phyloP scores from a whole-genome alignment of 2,797 vertebrate species.

The Amniataba percoides region DNA sequence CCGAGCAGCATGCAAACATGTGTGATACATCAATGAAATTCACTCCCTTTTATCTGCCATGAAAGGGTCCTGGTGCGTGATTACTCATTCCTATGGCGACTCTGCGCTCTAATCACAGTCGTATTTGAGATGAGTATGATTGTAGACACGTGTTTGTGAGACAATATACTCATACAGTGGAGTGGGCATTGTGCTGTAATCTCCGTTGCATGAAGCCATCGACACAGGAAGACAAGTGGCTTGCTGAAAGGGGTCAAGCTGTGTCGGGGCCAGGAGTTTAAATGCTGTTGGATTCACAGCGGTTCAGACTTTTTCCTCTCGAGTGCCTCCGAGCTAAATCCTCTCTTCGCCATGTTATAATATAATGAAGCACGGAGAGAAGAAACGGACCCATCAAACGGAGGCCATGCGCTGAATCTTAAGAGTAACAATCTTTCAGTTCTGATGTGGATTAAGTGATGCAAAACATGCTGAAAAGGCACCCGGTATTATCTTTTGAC shows the following conservation, averaged over 20 bases:
- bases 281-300: constrained; percentile 49
- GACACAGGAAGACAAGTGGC: constrained; percentile 45
- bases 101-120: not conserved
- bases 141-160: constrained; percentile 16
- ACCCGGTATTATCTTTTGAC: constrained; percentile 1
- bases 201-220: constrained; percentile 27
- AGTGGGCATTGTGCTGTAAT: constrained; percentile 8
- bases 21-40: constrained; percentile 36
- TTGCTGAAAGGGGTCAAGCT: constrained; percentile 59
- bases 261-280: constrained; percentile 43
- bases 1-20: constrained; percentile 7
- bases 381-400: constrained; percentile 38
- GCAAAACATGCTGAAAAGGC: constrained; percentile 2
- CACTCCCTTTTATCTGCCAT: constrained; percentile 26
- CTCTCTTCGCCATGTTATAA: constrained; percentile 39
- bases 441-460: constrained; percentile 23
- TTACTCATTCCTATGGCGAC: not conserved
- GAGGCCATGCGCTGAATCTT: constrained; percentile 24
- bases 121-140: constrained; percentile 9
- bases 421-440: constrained; percentile 11
- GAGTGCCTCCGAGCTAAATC: constrained; percentile 51
- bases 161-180: not conserved
- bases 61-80: constrained; percentile 3
- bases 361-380: constrained; percentile 48
- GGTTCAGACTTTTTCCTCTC: constrained; percentile 49